Evolutionary conservation across 2,113 vertebrate genomes (phyloP).

Genomic region (Sardina pilchardus): DNA sequence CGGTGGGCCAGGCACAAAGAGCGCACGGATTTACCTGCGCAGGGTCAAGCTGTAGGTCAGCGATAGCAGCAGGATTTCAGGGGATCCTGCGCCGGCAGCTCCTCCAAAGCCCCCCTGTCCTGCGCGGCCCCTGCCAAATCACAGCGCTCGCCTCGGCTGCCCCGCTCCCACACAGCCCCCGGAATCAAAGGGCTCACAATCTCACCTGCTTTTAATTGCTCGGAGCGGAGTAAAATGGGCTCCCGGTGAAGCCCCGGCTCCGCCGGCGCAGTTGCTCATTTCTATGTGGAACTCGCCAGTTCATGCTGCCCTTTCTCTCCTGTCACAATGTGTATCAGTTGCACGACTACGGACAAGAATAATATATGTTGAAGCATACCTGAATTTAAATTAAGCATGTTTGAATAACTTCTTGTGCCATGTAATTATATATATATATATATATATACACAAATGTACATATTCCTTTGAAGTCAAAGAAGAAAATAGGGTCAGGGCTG

Average conservation of each 20-base stretch:
- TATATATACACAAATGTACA: neutral
- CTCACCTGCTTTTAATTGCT: neutral
- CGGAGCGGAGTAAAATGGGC: neutral
- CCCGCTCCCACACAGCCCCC: slow-evolving; percentile 29
- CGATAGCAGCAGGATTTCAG: slow-evolving; percentile 35
- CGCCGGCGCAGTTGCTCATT: neutral
- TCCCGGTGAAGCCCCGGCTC: neutral
- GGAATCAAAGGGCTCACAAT: slow-evolving; percentile 22
- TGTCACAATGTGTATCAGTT: neutral
- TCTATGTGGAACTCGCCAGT: neutral
- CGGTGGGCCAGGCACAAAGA: slow-evolving; percentile 39
- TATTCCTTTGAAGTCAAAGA: neutral
- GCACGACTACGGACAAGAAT: neutral
- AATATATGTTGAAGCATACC: neutral
- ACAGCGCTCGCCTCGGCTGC: slow-evolving; percentile 1
- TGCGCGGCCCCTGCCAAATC: slow-evolving; percentile 32
- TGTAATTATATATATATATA: neutral
- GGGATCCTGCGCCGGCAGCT: slow-evolving; percentile 39
- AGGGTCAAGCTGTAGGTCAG: slow-evolving; percentile 48
- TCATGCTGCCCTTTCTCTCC: neutral
- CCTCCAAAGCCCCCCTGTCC: slow-evolving; percentile 23
- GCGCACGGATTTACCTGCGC: slow-evolving; percentile 40
- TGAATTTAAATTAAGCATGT: neutral
- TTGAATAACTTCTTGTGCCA: neutral
- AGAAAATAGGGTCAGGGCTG: slow-evolving; percentile 28